Evolutionary conservation across 1,140 invertebrate species (phyloP).

Genomic region (Kradibia gibbosae): DNA sequence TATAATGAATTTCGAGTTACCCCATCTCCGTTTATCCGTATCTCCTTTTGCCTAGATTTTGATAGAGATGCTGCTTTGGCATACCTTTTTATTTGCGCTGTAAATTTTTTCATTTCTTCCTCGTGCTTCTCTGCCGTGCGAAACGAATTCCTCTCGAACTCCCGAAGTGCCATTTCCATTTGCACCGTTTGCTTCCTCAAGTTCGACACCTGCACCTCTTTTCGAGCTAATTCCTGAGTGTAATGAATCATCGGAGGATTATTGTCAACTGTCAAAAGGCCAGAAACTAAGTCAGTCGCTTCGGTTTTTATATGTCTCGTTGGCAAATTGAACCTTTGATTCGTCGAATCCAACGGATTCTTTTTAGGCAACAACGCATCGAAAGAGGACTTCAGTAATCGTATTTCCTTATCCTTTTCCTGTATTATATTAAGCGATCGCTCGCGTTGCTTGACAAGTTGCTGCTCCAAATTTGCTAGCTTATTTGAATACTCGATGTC

Average conservation of each 20-base stretch:
- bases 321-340: conserved; percentile 35
- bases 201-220: conserved; percentile 84
- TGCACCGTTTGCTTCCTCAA: conserved; percentile 82
- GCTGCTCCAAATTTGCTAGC: conserved; percentile 79
- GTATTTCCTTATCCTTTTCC: conserved; percentile 87
- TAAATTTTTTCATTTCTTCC: conserved; percentile 74
- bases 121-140: conserved; percentile 75
- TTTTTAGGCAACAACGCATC: conserved; percentile 71
- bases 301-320: conserved; percentile 49
- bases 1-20: too few relatives aligned
- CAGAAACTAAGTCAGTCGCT: conserved; percentile 63
- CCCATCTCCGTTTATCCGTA: too few relatives aligned
- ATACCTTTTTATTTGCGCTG: conserved; percentile 71
- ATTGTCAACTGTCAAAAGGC: conserved; percentile 67
- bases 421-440: conserved; percentile 82
- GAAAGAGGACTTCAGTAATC: conserved; percentile 77
- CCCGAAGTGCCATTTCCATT: conserved; percentile 79
- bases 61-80: too few relatives aligned
- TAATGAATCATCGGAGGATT: conserved; percentile 86
- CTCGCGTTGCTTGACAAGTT: conserved; percentile 85
- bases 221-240: conserved; percentile 85
- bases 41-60: too few relatives aligned
- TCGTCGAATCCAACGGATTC: conserved; percentile 47
- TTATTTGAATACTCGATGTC: conserved; percentile 75
- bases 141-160: conserved; percentile 76